Conservation (phyloP, 2,113 vertebrate species). For the Symphodus melops region DNA sequence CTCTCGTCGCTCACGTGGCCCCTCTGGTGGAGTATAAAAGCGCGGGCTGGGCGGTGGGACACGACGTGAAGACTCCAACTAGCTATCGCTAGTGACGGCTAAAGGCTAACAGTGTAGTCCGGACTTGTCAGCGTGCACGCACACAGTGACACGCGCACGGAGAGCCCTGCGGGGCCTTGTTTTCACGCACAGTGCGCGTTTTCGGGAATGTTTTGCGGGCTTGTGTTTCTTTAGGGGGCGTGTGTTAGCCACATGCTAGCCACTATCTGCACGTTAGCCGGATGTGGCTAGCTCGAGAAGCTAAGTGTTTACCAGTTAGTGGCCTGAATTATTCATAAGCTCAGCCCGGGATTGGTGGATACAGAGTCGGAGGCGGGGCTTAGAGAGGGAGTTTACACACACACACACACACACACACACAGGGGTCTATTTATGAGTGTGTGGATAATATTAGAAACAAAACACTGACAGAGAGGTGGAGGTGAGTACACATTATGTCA, state of each 20-base stretch:
- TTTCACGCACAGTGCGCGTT: background rate
- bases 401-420: background rate
- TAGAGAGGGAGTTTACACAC: background rate
- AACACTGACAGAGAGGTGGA: background rate
- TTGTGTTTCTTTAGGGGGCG: slow-evolving; percentile 10
- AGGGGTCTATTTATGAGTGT: slow-evolving; percentile 4
- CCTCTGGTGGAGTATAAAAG: background rate
- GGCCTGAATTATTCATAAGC: slow-evolving; percentile 47
- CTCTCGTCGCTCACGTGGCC: background rate
- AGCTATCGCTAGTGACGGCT: background rate
- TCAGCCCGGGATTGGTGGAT: slow-evolving; percentile 45
- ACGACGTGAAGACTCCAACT: background rate
- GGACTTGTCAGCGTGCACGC: background rate
- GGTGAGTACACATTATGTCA: too few species aligned
- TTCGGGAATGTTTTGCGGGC: background rate
- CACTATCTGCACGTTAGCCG: slow-evolving; percentile 44
- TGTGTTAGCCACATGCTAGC: slow-evolving; percentile 23
- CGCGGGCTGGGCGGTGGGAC: background rate
- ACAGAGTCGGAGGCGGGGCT: slow-evolving; percentile 22
- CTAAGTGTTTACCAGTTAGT: slow-evolving; percentile 55
- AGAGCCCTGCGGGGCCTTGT: background rate
- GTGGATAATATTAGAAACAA: background rate
- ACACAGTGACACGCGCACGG: background rate
- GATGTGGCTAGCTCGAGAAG: slow-evolving; percentile 36
- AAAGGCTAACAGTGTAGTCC: background rate